These are phyloP conservation scores for Caenorhabditis japonica DNA, from an alignment of 2,888 invertebrate genomes.

Conservation along the genomic window DNA sequence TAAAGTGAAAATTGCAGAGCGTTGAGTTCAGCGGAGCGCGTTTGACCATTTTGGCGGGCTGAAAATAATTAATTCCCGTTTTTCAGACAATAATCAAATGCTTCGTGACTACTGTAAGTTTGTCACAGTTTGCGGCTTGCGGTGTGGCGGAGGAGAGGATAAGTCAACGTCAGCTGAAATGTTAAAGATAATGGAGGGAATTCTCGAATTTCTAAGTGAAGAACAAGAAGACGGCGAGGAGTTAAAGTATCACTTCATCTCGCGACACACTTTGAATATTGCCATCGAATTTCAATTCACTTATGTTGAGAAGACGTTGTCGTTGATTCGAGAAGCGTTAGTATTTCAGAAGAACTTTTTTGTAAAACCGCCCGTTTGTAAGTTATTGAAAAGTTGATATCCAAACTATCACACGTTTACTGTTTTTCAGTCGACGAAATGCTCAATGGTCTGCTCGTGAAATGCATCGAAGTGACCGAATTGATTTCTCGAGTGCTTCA, in stretches of 20 bases:
- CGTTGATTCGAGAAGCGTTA: slow-evolving; percentile 32
- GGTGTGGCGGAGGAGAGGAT: slow-evolving; percentile 32
- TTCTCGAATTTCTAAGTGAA: slow-evolving; percentile 50
- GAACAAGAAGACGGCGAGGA: slow-evolving; percentile 48
- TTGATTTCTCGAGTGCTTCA: slow-evolving; percentile 41
- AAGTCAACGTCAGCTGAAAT: slow-evolving; percentile 10
- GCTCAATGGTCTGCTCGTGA: slow-evolving; percentile 22
- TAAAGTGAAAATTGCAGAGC: too few species aligned
- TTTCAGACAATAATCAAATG: slow-evolving; percentile 52
- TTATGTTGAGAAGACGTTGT: slow-evolving; percentile 38
- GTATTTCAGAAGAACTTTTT: slow-evolving; percentile 41
- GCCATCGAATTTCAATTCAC: slow-evolving; percentile 35
- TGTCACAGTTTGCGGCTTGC: slow-evolving; percentile 21
- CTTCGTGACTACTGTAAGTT: slow-evolving; percentile 43
- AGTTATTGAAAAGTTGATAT: slow-evolving; percentile 13
- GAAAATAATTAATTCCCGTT: too few species aligned
- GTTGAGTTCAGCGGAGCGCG: too few species aligned
- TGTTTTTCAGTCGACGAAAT: slow-evolving; percentile 33
- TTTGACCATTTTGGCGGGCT: too few species aligned
- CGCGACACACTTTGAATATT: slow-evolving; percentile 32
- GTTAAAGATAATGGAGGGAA: slow-evolving; percentile 37
- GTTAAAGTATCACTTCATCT: slow-evolving; percentile 33
- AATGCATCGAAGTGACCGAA: slow-evolving; percentile 43
- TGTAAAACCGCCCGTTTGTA: slow-evolving; percentile 45
- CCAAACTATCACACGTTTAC: too few species aligned